Base-by-base conservation (phyloP, 1,140 invertebrate genomes). In the Melanaphis sacchari region DNA sequence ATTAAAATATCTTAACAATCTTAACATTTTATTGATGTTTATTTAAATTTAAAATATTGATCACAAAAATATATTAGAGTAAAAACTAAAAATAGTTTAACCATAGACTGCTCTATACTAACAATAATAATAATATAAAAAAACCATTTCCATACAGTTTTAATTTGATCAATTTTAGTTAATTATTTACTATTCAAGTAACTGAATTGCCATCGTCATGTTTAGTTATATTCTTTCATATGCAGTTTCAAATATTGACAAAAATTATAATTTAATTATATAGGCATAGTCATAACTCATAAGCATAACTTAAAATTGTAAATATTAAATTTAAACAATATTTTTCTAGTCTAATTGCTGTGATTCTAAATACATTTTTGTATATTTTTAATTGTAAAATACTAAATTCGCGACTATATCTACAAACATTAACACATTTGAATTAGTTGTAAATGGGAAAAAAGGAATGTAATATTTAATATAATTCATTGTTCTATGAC, bases 331-430 rank as follows among this genome's bases (percentile, higher is more conserved):
- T 49, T 49, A 49, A 49, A 18, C 22, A 87, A 87, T 87, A 26
- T 43, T 43, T 46, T 87, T 87, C 41, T 87, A 87, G 84, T 87
- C 84, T 24, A 87, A 87, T 87, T 87, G 5, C 31, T 87, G 84
- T 87, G 84, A 46, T 87, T 87, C 24, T 87, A n/a, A 46, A n/a
- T 46, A n/a, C 9, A 41, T 41, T 41, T 41, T 11, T 31, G 24
- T 22, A 40, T 24, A n/a, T 46, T 36, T 46, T 21, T n/a, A 46
- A 87, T 43, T 46, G 11, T 87, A 21, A 46, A 43, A n/a, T 46
- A 85, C 11, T 43, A 18, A 43, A 46, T 46, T 8, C 24, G 40
- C 38, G 41, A 40, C 22, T 40, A 82, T 82, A 38, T 82, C 22
- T 40, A 82, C 8, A 84, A 3, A 0, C 0, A 82, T 82, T 81